Base-by-base conservation (phyloP, 2,888 invertebrate species). In the Drosophila recens region DNA sequence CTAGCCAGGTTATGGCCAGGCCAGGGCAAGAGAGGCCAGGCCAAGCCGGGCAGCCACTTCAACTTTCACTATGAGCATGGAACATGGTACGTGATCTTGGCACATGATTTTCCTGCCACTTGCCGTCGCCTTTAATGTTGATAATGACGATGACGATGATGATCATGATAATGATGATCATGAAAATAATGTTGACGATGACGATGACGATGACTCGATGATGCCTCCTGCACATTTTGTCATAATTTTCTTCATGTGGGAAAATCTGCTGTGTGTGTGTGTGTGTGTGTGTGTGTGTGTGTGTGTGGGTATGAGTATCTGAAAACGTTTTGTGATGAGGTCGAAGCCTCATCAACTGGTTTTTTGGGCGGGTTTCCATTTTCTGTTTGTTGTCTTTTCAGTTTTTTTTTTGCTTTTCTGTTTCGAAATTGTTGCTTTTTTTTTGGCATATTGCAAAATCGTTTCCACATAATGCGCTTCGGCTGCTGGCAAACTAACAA, bases 201-300 rank as follows among this genome's bases (percentile, higher is more conserved):
- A 20, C 48, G 68, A 36, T 42, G 17, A 27, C 70, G 69, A 34
- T 45, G 70, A 30, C 49, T 48, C 67, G 69, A 53, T 69, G 59
- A 33, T 67, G 67, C 62, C 78, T 72, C 63, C 82, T 76, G 66
- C 68, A 64, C 63, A 74, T 74, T 78, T 75, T 79, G 82, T 79
- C 79, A 79, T 82, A 66, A 82, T 80, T 82, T 82, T 75, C 79
- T 82, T 75, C 79, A 79, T 82, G 82, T 80, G 80, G 82, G 80
- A 80, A 80, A 80, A 67, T 74, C 53, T 20, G 45, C 40, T 42
- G 36, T 33, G 11, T 30, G 51, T 30, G 30, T 30, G 8, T 30
- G 8, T 30, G 51, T 30, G 30, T 30, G 30, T 1, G 30, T 30
- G 8, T 8, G 30, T 9, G 8, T 65, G n/a, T n/a, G 8, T 30